Base-by-base conservation (phyloP, 2,888 invertebrate species). In the Thumatha senex region DNA sequence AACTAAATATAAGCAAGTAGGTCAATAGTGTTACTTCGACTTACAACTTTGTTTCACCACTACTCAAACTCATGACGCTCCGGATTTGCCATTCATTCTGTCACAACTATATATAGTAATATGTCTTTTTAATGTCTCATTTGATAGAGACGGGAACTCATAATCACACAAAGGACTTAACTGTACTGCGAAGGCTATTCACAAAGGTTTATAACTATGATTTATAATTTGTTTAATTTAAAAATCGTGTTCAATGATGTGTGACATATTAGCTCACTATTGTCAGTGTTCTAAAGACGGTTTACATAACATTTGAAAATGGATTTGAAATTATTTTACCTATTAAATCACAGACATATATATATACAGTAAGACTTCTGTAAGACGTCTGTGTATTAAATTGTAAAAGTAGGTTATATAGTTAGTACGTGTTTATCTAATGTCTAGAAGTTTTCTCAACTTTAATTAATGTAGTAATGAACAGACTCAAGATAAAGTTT, bases 51-150 rank as follows among this genome's bases (percentile, higher is more conserved):
- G 58, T 58, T 52, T 46, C 41, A 44, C 33, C 49, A 43, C 51
- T 14, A 36, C 42, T 40, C 46, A 56, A 31, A 31, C 42, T 42
- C 46, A 73, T 52, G 55, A 54, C 52, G 73, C 76, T 75, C 64
- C 67, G 76, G 74, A 82, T 82, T 82, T 76, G 70, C 84, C 66
- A 89, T 89, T 88, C 87, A 86, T 68, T 50, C 69, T 67, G 70
- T 84, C 87, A 86, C 86, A 88, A 76, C 80, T 84, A 80, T 82
- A 82, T 81, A 84, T 72, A 77, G 83, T 76, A 78, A 90, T 91
- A 84, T 83, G 79, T 90, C 88, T 88, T 89, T 84, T 82, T 91
- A 89, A 88, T 90, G 86, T 72, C 75, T 77, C 78, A 86, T 89
- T 88, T 89, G 89, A 91, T 83, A 77, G 74, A 76, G 75, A 72